These are phyloP conservation scores for Bombyx huttoni DNA, from an alignment of 2,888 invertebrate genomes.

Conservation along the genomic window DNA sequence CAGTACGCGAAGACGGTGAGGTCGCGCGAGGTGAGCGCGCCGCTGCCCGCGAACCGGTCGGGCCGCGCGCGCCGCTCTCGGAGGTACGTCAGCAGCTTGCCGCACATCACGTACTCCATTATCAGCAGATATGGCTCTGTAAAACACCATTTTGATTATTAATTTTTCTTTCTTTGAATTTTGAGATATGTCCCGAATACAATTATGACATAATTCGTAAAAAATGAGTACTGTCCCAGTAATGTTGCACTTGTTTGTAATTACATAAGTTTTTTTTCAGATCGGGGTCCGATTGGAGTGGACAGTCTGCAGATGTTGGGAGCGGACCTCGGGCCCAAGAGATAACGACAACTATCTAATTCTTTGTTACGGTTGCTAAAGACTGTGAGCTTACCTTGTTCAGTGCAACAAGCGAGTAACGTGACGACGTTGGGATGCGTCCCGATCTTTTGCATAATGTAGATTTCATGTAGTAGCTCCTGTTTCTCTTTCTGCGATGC, in stretches of 20 bases:
- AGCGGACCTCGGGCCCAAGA: too few species aligned
- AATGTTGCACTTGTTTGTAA: too few species aligned
- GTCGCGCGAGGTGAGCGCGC: slow-evolving; percentile 79
- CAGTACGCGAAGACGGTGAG: slow-evolving; percentile 86
- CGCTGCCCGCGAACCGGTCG: slow-evolving; percentile 77
- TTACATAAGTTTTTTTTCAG: too few species aligned
- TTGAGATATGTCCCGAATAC: too few species aligned
- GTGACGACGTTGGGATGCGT: slow-evolving; percentile 88
- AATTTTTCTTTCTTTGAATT: too few species aligned
- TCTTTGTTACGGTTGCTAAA: too few species aligned
- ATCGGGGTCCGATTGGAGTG: too few species aligned
- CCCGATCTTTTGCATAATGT: slow-evolving; percentile 87
- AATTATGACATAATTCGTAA: too few species aligned
- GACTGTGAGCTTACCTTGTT: slow-evolving; percentile 75
- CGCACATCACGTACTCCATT: slow-evolving; percentile 90
- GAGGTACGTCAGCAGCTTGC: slow-evolving; percentile 82
- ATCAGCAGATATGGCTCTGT: slow-evolving; percentile 87
- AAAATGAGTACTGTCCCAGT: too few species aligned
- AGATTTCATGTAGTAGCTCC: slow-evolving; percentile 79
- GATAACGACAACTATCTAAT: too few species aligned
- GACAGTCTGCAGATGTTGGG: too few species aligned
- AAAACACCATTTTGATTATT: slow-evolving; percentile 14
- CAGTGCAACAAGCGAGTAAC: slow-evolving; percentile 85
- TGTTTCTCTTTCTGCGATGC: slow-evolving; percentile 84
- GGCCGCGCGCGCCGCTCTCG: slow-evolving; percentile 73